Percentiles rank a stretch among this genome's conserved stretches.
phyloP scores from a whole-genome alignment of 1,140 invertebrate species.

The Heliconius eleuchia region DNA sequence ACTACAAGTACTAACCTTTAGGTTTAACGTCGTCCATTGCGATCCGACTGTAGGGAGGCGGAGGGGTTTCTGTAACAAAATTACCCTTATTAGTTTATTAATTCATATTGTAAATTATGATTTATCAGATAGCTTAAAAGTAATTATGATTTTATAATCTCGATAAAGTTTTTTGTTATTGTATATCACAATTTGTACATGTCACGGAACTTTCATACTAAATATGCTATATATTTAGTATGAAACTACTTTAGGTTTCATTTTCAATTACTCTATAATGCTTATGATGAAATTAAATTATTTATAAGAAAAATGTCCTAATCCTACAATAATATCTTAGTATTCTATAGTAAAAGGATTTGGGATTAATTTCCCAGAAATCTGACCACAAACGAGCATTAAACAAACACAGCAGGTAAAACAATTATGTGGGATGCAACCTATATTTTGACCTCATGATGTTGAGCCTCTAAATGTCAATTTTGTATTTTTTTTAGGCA shows the following conservation, averaged over 20 bases:
- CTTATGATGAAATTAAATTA: too few relatives aligned
- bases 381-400: constrained; percentile 53
- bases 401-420: constrained; percentile 66
- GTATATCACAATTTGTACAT: background rate
- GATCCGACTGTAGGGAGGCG: constrained; percentile 87
- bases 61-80: constrained; percentile 85
- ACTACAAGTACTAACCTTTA: constrained; percentile 83
- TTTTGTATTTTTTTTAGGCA: constrained; percentile 11
- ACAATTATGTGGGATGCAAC: constrained; percentile 59
- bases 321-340: background rate
- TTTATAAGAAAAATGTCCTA: too few relatives aligned
- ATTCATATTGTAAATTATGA: background rate
- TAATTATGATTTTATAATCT: constrained; percentile 7
- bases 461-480: background rate
- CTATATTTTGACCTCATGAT: constrained; percentile 60
- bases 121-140: constrained; percentile 34
- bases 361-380: constrained; percentile 48
- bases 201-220: too few relatives aligned
- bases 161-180: background rate
- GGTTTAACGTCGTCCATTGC: constrained; percentile 86
- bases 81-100: background rate
- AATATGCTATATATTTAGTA: too few relatives aligned
- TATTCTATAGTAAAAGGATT: background rate
- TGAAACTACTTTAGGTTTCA: too few relatives aligned
- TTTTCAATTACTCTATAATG: too few relatives aligned